Evolutionary conservation across 2,113 vertebrate species (phyloP).

Genomic region (Equus przewalskii): DNA sequence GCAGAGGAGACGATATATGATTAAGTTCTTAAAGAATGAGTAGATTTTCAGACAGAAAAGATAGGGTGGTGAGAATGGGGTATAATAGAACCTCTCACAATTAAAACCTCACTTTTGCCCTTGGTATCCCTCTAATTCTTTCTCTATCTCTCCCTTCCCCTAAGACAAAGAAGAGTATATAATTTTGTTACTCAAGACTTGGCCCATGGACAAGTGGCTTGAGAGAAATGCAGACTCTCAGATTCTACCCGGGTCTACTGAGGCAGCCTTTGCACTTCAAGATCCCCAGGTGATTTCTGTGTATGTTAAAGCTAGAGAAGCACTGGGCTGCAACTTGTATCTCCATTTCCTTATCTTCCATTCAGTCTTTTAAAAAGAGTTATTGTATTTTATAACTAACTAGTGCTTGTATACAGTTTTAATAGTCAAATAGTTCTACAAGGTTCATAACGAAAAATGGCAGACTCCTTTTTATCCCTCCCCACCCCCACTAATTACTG

Average conservation of each 20-base stretch:
- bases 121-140: not conserved
- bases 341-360: not conserved
- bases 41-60: constrained; percentile 6
- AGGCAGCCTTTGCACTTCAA: not conserved
- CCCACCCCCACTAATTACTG: not conserved
- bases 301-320: not conserved
- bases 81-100: not conserved
- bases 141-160: not conserved
- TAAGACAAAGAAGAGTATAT: not conserved
- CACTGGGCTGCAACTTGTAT: not conserved
- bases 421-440: not conserved
- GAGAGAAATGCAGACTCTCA: constrained; percentile 11
- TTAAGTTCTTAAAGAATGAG: not conserved
- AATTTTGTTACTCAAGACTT: not conserved
- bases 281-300: not conserved
- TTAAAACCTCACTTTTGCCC: not conserved
- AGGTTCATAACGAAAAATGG: not conserved
- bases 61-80: not conserved
- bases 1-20: not conserved
- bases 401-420: not conserved
- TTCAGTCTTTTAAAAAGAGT: not conserved
- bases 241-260: not conserved
- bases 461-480: not conserved
- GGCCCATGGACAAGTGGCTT: not conserved
- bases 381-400: not conserved